phyloP scores from a whole-genome alignment of 2,797 vertebrate species.

The Amazona finschi region DNA sequence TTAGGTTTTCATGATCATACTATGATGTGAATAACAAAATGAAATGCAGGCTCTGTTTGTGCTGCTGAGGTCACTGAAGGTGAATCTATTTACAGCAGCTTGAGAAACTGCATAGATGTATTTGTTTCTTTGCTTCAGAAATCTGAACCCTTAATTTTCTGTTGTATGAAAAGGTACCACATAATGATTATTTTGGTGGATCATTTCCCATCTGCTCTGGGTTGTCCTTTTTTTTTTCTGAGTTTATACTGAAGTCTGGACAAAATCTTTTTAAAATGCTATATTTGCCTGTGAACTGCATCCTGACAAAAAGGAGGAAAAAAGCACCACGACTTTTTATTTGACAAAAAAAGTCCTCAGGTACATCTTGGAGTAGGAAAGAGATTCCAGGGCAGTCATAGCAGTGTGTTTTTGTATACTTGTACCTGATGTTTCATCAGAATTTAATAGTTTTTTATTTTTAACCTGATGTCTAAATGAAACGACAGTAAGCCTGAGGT shows the following conservation, averaged over 20 bases:
- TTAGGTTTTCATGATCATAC: neutral
- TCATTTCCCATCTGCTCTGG: neutral
- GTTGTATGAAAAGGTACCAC: conserved; percentile 38
- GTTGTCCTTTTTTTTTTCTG: conserved; percentile 9
- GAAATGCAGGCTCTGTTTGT: neutral
- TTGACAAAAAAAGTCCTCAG: conserved; percentile 2
- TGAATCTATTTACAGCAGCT: conserved; percentile 35
- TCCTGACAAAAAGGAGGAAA: neutral
- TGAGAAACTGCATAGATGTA: neutral
- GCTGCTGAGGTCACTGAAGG: neutral
- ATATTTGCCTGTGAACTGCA: conserved; percentile 36
- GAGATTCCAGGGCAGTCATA: neutral
- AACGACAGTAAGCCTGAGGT: neutral
- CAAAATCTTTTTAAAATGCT: conserved; percentile 32
- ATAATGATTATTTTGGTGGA: conserved; percentile 43
- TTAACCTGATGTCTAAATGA: conserved; percentile 37
- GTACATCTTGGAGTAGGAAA: neutral
- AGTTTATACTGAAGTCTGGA: conserved; percentile 14
- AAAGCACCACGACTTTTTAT: neutral
- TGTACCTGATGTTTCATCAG: neutral
- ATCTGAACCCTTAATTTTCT: conserved; percentile 32
- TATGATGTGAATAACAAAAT: neutral
- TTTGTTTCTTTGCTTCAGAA: conserved; percentile 34
- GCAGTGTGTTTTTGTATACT: neutral
- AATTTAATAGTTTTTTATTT: neutral